Evolutionary conservation across 2,888 invertebrate genomes (phyloP), one percentile per base, ranked within the genome.

Genomic region (Orchesella flavescens): DNA sequence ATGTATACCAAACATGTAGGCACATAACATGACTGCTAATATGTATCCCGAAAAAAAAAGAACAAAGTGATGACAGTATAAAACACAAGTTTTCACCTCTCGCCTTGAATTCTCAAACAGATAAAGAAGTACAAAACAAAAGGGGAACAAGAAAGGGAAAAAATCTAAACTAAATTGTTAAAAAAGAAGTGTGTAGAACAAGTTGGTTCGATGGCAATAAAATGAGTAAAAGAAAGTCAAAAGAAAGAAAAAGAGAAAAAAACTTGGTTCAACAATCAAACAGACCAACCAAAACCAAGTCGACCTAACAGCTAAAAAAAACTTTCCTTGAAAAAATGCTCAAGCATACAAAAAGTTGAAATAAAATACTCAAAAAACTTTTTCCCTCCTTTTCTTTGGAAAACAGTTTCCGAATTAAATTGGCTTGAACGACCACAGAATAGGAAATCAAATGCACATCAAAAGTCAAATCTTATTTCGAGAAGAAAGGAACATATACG

Each of bases 211-310:
- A 61, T 69, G n/a, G 72, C 44, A 78, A 69, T 69, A 78, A 78
- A 78, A 69, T 78, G 71, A 78, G 69, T 59, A 68, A 78, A 78
- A 71, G 69, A 69, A 69, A 78, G 61, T 59, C 43, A 77, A 71
- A 75, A 34, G 49, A 21, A 69, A 61, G 21, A 55, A 46, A 12
- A 65, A 21, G 17, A 19, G 34, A 53, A 21, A 7, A 59, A 59
- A 77, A 44, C 15, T 46, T 68, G 55, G 55, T 24, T 68, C 59
- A 75, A 49, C 65, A 77, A 77, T 77, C 77, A 68, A 69, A 68
- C 77, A 77, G 34, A 7, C 3, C 34, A 34, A 34, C 34, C 34
- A 77, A 68, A 77, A 77, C 63, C 75, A 55, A 68, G 19, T 76
- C 66, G 65, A 65, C 43, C 63, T 49, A n/a, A 3, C n/a, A 49